Percentiles rank a stretch among this genome's conserved stretches.
Evolutionary conservation across 2,888 invertebrate genomes (phyloP).

Genomic region (Coremacera marginata): DNA sequence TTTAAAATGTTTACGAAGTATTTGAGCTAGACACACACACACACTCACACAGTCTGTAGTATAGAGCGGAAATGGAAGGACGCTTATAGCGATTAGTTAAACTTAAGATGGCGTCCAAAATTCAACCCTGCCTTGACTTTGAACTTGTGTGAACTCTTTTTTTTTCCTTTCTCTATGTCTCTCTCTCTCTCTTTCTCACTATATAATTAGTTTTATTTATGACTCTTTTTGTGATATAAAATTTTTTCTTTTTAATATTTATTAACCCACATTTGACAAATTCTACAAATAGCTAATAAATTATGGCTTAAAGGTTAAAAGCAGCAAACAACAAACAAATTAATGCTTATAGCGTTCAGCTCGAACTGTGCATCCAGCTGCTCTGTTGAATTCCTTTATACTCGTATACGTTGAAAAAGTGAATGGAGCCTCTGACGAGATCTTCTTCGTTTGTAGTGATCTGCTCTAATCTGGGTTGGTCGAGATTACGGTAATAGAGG

Average conservation of each 20-base stretch:
- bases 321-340: background rate
- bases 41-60: no score
- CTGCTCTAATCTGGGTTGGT: background rate
- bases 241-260: background rate
- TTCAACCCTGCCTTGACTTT: background rate
- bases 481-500: background rate
- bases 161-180: background rate
- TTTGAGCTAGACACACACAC: no score
- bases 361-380: background rate
- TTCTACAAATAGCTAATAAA: background rate
- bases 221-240: background rate
- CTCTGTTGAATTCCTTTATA: conserved; percentile 1
- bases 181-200: background rate
- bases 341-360: background rate
- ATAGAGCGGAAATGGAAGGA: background rate
- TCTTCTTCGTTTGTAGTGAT: background rate
- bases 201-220: background rate
- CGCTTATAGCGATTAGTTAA: background rate
- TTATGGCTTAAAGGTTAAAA: background rate
- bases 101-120: conserved; percentile 5
- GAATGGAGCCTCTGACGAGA: background rate
- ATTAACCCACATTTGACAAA: background rate
- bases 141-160: background rate
- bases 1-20: no score
- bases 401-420: background rate